Conservation (phyloP, 2,888 invertebrate genomes). For the Lamellibrachia columna region DNA sequence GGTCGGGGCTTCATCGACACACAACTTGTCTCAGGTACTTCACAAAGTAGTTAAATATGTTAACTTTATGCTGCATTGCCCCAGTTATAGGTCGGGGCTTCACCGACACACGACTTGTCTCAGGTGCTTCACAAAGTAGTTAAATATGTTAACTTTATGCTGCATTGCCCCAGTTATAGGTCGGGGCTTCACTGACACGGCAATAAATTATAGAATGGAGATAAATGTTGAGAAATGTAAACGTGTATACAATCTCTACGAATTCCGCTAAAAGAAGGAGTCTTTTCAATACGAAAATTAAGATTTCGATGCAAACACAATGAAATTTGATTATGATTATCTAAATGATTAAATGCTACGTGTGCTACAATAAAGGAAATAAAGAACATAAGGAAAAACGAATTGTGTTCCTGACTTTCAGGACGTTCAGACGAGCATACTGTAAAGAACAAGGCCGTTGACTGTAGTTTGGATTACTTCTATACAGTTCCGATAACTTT, state of each 20-base stretch:
- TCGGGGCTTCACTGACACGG: background rate
- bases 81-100: background rate
- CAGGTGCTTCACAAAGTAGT: background rate
- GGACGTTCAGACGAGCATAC: no score
- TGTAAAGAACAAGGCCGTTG: no score
- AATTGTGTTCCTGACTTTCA: no score
- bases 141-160: background rate
- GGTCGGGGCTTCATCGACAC: background rate
- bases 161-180: background rate
- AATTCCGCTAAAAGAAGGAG: background rate
- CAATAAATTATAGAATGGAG: background rate
- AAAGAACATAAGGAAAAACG: no score
- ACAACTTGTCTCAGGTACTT: background rate
- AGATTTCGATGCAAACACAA: background rate
- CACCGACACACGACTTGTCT: background rate
- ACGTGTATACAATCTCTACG: background rate
- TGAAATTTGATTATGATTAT: no score
- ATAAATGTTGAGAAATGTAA: background rate
- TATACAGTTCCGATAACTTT: no score
- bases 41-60: background rate
- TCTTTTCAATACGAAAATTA: background rate
- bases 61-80: background rate
- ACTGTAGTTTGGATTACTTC: no score
- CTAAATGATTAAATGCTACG: no score
- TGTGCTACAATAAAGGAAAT: no score